Conservation (phyloP, 30 jellyfish, hydroid and myxozoan genomes). For the Chrysaora quinquecirrha region DNA sequence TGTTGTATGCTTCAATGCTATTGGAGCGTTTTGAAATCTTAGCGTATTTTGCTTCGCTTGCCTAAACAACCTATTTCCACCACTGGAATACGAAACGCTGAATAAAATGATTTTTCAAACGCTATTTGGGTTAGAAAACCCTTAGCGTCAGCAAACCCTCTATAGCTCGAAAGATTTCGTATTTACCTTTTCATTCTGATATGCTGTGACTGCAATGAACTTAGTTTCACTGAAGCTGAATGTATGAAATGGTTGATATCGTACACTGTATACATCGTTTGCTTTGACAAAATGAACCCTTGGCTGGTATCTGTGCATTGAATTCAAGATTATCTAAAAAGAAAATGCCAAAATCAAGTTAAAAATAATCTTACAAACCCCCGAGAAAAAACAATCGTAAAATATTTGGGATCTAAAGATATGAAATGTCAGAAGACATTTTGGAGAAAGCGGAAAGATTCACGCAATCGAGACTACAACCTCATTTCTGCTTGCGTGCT, state of each 20-base stretch:
- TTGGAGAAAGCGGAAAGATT: too few species aligned
- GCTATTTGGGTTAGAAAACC: too few species aligned
- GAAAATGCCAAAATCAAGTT: too few species aligned
- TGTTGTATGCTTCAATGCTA: not conserved
- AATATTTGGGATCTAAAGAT: too few species aligned
- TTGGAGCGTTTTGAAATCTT: not conserved
- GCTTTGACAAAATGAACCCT: conserved; percentile 91
- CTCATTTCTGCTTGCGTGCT: too few species aligned
- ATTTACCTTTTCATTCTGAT: conserved; percentile 90
- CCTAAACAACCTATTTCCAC: not conserved
- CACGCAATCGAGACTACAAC: too few species aligned
- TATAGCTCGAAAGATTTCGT: too few species aligned
- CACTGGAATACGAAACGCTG: not conserved
- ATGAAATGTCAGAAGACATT: too few species aligned
- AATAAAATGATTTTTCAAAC: too few species aligned
- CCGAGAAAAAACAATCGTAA: too few species aligned
- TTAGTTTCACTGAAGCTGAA: conserved; percentile 89
- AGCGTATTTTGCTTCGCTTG: not conserved
- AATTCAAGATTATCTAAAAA: conserved; percentile 76
- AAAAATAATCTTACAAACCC: too few species aligned
- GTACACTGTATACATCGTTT: conserved; percentile 69
- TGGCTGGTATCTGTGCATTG: conserved; percentile 97
- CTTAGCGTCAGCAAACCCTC: too few species aligned
- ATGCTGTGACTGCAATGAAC: conserved; percentile 96
- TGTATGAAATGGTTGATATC: conserved; percentile 83